phyloP scores from a whole-genome alignment of 2,113 vertebrate species.

The Grus americana region DNA sequence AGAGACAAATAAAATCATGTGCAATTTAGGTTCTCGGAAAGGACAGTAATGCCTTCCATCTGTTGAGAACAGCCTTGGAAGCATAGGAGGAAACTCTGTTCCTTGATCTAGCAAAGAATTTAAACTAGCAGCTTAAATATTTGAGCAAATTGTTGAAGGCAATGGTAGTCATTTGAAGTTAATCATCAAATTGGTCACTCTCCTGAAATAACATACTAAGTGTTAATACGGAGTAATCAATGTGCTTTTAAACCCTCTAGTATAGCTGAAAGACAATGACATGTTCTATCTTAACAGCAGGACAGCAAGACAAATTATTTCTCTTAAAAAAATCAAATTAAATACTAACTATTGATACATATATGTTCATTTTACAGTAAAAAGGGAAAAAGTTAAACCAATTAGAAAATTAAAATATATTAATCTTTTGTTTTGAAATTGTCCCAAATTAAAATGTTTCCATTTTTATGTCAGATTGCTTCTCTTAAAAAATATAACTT shows the following conservation, averaged over 20 bases:
- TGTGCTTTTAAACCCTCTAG: not conserved
- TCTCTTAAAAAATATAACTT: not conserved
- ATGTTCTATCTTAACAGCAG: not conserved
- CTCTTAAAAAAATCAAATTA: not conserved
- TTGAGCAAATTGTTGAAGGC: not conserved
- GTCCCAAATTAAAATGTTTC: not conserved
- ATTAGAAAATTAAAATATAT: not conserved
- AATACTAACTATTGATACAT: not conserved
- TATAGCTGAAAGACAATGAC: not conserved
- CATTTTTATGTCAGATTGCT: not conserved
- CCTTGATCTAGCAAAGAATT: slow-evolving; percentile 3
- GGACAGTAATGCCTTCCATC: slow-evolving; percentile 47
- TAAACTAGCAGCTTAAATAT: not conserved
- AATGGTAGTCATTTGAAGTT: not conserved
- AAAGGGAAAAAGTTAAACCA: not conserved
- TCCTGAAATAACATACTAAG: not conserved
- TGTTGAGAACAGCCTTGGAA: slow-evolving; percentile 13
- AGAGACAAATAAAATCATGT: slow-evolving; percentile 48
- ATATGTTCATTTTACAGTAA: not conserved
- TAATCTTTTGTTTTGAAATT: not conserved
- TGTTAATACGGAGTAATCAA: not conserved
- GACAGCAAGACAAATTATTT: not conserved
- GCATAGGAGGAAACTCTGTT: not conserved
- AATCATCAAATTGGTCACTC: not conserved
- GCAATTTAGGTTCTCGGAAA: slow-evolving; percentile 44